Evolutionary conservation across 2,797 vertebrate genomes (phyloP).

Genomic region (Spinus pinus): DNA sequence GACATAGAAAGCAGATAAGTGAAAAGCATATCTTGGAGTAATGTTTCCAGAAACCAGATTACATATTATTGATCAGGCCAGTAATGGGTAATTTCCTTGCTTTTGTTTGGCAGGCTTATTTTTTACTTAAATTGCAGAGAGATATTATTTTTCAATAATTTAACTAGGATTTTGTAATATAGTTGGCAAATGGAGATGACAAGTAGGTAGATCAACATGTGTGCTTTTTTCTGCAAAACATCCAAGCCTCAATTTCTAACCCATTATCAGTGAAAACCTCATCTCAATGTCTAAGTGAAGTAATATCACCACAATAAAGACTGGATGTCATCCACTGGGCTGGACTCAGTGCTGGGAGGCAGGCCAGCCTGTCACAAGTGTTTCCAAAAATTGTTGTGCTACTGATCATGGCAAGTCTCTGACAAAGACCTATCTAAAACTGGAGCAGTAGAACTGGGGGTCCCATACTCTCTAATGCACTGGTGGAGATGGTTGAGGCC

Average conservation of each 20-base stretch:
- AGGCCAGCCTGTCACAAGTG: background rate
- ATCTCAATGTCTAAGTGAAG: background rate
- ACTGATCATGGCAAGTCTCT: background rate
- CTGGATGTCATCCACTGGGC: background rate
- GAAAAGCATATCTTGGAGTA: constrained; percentile 14
- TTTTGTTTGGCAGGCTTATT: constrained; percentile 14
- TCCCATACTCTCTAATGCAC: fast-evolving
- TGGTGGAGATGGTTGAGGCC: background rate
- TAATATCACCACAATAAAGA: background rate
- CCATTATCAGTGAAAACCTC: background rate
- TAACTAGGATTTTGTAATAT: background rate
- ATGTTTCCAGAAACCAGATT: constrained; percentile 41
- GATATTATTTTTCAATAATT: background rate
- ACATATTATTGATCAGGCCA: background rate
- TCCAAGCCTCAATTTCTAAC: background rate
- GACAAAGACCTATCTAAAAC: background rate
- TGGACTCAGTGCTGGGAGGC: background rate
- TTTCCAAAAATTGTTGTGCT: background rate
- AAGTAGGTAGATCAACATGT: background rate
- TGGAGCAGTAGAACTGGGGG: background rate
- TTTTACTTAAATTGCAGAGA: background rate
- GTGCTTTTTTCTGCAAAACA: background rate
- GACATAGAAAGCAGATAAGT: background rate
- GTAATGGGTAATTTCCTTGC: constrained; percentile 3
- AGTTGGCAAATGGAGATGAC: background rate